These are phyloP conservation scores for Styela plicata DNA, from an alignment of 23 tunicate species.

Conservation along the genomic window DNA sequence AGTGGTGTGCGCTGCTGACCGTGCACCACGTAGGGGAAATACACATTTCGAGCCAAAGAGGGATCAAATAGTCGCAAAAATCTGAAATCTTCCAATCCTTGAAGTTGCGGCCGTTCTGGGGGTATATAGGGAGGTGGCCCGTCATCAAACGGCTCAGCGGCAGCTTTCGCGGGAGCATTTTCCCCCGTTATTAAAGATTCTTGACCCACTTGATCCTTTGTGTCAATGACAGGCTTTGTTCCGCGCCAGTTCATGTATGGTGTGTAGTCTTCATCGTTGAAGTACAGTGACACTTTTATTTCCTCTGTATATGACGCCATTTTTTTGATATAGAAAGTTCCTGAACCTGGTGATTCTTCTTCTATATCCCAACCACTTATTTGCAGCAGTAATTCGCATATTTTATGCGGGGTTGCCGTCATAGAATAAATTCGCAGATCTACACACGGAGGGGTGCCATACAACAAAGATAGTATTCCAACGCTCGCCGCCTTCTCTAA, in stretches of 20 bases:
- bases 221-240: background rate
- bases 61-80: background rate
- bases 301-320: background rate
- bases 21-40: background rate
- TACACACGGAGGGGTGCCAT: background rate
- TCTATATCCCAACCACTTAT: background rate
- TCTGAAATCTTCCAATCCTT: background rate
- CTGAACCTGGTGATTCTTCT: background rate
- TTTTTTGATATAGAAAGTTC: background rate
- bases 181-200: too few relatives aligned
- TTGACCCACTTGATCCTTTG: background rate
- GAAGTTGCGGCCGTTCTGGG: background rate
- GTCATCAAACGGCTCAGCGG: background rate
- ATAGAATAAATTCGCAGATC: background rate
- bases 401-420: background rate
- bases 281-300: background rate
- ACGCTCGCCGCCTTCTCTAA: background rate
- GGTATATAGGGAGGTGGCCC: background rate
- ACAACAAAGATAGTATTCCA: background rate
- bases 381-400: background rate
- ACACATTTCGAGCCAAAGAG: background rate
- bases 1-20: background rate
- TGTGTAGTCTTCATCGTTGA: constrained; percentile 7
- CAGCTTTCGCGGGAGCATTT: background rate
- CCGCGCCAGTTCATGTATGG: background rate